Percentiles rank a stretch among this genome's conserved stretches.
These are phyloP conservation scores for Thecophora atra DNA, from an alignment of 2,888 invertebrate species.

Conservation along the genomic window DNA sequence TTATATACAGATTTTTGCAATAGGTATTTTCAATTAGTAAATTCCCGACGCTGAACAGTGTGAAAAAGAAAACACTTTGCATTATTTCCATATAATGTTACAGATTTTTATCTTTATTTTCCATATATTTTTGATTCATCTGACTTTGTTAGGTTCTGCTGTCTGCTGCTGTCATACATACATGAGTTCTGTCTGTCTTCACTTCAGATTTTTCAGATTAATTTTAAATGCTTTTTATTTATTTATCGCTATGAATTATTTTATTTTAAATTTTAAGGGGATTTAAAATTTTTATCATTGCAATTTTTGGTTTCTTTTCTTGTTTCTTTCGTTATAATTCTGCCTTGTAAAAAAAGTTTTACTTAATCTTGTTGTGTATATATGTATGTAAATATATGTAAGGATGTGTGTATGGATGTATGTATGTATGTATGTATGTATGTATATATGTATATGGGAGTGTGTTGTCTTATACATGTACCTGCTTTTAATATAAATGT, in stretches of 20 bases:
- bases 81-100: constrained; percentile 1
- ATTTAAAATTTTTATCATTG: not conserved
- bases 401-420: constrained; percentile 46
- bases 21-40: too few relatives aligned
- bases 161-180: not conserved
- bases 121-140: not conserved
- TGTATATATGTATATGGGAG: constrained; percentile 42
- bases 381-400: constrained; percentile 38
- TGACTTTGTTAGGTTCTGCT: not conserved
- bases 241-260: not conserved
- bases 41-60: too few relatives aligned
- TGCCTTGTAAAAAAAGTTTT: constrained; percentile 6
- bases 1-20: too few relatives aligned
- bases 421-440: constrained; percentile 38
- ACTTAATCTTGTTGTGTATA: constrained; percentile 24
- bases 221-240: not conserved
- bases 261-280: not conserved
- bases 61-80: too few relatives aligned
- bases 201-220: not conserved
- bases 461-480: not conserved
- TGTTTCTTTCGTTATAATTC: not conserved
- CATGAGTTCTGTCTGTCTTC: too few relatives aligned
- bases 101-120: not conserved
- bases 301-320: not conserved
- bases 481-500: not conserved